phyloP scores from a whole-genome alignment of 2,888 invertebrate species.

The Aphidius colemani region DNA sequence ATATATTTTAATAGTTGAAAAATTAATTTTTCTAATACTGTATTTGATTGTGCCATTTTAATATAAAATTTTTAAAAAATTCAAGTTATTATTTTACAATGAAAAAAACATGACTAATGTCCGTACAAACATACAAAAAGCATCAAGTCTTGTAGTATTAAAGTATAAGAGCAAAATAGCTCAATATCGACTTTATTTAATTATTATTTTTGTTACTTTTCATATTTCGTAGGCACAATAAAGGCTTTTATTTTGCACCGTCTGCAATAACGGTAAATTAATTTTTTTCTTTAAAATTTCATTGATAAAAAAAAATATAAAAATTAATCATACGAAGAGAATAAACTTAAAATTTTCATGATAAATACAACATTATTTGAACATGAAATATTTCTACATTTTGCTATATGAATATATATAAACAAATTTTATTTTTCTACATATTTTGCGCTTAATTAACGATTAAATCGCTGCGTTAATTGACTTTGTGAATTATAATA shows the following conservation, averaged over 20 bases:
- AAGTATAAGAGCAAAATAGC: conserved; percentile 32
- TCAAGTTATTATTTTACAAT: conserved; percentile 8
- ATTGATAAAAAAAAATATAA: not conserved
- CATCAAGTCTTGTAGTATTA: conserved; percentile 31
- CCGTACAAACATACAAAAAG: conserved; percentile 49
- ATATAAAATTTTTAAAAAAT: conserved; percentile 3
- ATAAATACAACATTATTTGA: not conserved
- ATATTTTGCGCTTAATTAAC: too few relatives aligned
- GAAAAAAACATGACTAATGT: conserved; percentile 33
- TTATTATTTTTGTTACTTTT: conserved; percentile 30
- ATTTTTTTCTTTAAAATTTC: not conserved
- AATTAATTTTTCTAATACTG: not conserved
- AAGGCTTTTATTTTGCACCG: conserved; percentile 49
- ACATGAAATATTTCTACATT: too few relatives aligned
- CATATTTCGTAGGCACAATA: conserved; percentile 51
- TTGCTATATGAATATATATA: too few relatives aligned
- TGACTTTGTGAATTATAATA: too few relatives aligned
- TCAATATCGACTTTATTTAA: conserved; percentile 32
- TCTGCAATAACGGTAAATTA: conserved; percentile 45
- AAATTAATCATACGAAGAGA: too few relatives aligned
- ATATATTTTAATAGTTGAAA: conserved; percentile 11
- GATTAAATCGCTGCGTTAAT: too few relatives aligned
- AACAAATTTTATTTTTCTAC: too few relatives aligned
- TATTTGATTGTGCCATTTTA: not conserved
- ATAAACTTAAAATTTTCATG: conserved; percentile 4